Conservation (phyloP, 2,888 invertebrate species). For the Idaea straminata region DNA sequence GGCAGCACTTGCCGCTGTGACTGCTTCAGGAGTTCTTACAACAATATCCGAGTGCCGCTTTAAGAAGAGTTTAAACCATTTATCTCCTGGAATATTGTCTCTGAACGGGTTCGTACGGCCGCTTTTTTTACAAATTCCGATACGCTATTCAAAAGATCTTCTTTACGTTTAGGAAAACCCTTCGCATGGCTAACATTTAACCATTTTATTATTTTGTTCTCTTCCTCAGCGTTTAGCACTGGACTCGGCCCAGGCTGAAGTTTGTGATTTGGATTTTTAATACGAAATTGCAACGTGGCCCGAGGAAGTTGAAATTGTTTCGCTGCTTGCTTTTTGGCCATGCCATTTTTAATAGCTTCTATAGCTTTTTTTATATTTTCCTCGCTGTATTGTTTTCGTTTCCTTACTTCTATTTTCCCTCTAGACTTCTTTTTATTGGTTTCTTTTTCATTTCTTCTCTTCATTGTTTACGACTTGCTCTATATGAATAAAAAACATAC, state of each 20-base stretch:
- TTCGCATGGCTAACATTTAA: constrained; percentile 12
- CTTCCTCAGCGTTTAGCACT: constrained; percentile 10
- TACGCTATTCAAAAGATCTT: constrained; percentile 14
- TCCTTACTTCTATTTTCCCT: constrained; percentile 3
- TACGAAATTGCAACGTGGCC: constrained; percentile 7
- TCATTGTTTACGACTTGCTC: constrained; percentile 2
- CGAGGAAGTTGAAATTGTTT: constrained; percentile 13
- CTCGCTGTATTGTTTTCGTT: constrained; percentile 8
- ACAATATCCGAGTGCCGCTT: constrained; percentile 29
- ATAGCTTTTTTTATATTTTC: constrained; percentile 12
- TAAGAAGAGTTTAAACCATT: constrained; percentile 31
- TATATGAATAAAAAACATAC: not conserved
- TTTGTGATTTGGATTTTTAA: constrained; percentile 10
- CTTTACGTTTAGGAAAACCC: constrained; percentile 16
- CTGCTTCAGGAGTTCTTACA: constrained; percentile 29
- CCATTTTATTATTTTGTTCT: constrained; percentile 12
- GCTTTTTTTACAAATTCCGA: constrained; percentile 14
- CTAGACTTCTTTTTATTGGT: too few relatives aligned
- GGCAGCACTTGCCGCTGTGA: constrained; percentile 35
- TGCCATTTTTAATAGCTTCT: constrained; percentile 12
- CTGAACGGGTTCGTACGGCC: constrained; percentile 7
- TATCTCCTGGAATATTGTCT: constrained; percentile 20
- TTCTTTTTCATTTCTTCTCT: not conserved
- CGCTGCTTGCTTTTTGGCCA: constrained; percentile 14
- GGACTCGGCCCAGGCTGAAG: constrained; percentile 11